Percentiles rank a stretch among this genome's conserved stretches.
These are phyloP conservation scores for Pseudorectes ferrugineus DNA, from an alignment of 2,113 vertebrate species.

Conservation along the genomic window DNA sequence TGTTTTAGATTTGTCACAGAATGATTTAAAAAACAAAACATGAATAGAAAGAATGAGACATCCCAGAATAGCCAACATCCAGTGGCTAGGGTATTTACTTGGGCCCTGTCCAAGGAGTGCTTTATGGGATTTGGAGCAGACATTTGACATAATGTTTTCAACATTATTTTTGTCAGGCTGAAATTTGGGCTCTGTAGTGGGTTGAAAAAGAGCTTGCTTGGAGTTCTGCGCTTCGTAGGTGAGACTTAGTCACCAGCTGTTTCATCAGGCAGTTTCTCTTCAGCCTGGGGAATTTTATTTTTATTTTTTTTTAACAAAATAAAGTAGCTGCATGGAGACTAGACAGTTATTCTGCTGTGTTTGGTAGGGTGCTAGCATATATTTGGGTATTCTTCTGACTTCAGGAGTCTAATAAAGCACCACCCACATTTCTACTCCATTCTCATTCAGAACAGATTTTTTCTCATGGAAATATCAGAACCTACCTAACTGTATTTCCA, in stretches of 20 bases:
- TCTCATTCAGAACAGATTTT: not conserved
- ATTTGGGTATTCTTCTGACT: not conserved
- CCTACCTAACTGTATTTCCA: not conserved
- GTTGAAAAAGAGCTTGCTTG: not conserved
- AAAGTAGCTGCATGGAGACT: not conserved
- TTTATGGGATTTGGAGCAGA: constrained; percentile 62
- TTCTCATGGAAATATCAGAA: not conserved
- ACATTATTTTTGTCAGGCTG: constrained; percentile 47
- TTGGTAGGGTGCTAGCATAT: not conserved
- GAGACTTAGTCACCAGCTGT: not conserved
- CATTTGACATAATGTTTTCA: constrained; percentile 61
- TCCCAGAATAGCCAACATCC: constrained; percentile 63
- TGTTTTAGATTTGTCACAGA: constrained; percentile 67
- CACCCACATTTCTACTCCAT: not conserved
- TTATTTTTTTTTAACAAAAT: not conserved
- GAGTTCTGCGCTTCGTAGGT: not conserved
- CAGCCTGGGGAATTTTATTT: not conserved
- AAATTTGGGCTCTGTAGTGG: not conserved
- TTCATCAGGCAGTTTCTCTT: not conserved
- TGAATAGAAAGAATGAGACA: constrained; percentile 67
- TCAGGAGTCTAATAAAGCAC: not conserved
- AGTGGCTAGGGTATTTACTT: constrained; percentile 66
- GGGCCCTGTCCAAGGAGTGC: constrained; percentile 33
- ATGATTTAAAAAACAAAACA: constrained; percentile 65
- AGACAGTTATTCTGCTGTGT: not conserved